Evolutionary conservation across 2,797 vertebrate genomes (phyloP), one percentile per base, ranked within the genome.

Genomic region (Diglossa cyanea): DNA sequence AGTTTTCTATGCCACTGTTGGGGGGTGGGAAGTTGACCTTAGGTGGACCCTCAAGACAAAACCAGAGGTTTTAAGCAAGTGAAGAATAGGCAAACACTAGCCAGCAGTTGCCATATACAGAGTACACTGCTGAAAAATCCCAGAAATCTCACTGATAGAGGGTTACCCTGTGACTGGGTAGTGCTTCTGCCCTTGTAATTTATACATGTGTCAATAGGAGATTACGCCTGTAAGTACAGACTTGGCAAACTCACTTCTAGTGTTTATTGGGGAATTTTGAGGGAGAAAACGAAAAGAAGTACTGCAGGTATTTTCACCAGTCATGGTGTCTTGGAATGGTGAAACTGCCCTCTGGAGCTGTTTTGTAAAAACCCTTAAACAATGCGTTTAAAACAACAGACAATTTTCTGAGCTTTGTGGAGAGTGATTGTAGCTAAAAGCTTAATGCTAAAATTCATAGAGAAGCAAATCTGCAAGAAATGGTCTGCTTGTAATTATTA

Each of bases 11-110:
- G 93, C 87, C 95, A 86, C 87, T 74, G 68, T 30, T 87, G 93
- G 94, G 90, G 91, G 96, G 94, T 94, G 97, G 95, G 96, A 95
- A 96, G 94, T 23, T 97, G 97, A 97, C 97, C 97, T 97, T 86
- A 93, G 0, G 63, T 76, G 86, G 95, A 96, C 95, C 95, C 90
- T 96, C 78, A 83, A 94, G 97, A 97, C 96, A 98, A 97, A 97
- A 97, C 91, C 80, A 79, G 84, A 78, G 85, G 63, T 87, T 96
- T 95, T 90, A 94, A 95, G 92, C 80, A 87, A 95, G 96, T 67
- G 90, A 90, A 94, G 96, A 95, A 82, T 93, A 95, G 95, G 95
- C 97, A 97, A 97, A 97, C 96, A 97, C 55, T 84, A 91, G 68
- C 89, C 93, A 72, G 87, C 91, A 95, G 97, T 97, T 96, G 96